phyloP scores from a whole-genome alignment of 2,888 invertebrate species.

The Yponomeuta plumbellus region DNA sequence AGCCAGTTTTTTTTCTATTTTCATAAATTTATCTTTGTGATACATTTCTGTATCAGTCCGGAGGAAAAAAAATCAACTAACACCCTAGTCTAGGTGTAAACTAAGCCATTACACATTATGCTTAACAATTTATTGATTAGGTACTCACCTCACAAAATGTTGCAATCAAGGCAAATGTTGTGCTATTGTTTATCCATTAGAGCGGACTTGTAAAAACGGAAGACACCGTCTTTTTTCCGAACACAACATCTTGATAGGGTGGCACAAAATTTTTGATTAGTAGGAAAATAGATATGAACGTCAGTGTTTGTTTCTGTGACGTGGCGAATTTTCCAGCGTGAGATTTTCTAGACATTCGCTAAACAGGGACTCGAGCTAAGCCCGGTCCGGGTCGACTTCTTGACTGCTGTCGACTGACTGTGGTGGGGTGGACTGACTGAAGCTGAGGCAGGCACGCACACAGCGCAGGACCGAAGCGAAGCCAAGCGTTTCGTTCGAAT shows the following conservation, averaged over 20 bases:
- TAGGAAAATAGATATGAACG: conserved; percentile 15
- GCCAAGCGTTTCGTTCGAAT: no score
- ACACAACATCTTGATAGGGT: conserved; percentile 7
- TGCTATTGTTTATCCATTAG: conserved; percentile 4
- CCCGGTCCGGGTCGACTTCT: background rate
- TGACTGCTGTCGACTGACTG: background rate
- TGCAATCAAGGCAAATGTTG: conserved; percentile 5
- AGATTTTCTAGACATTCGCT: conserved; percentile 14
- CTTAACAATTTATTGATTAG: background rate
- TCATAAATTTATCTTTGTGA: no score
- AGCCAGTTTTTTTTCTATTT: no score
- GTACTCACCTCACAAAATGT: conserved; percentile 6
- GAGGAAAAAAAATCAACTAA: no score
- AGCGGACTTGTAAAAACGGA: conserved; percentile 13
- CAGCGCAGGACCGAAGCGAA: no score
- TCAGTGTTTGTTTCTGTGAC: background rate
- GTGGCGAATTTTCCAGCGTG: conserved; percentile 10
- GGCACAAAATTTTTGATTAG: background rate
- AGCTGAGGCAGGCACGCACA: background rate
- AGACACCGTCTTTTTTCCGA: conserved; percentile 11
- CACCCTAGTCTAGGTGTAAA: no score
- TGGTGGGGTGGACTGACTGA: background rate
- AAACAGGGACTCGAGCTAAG: conserved; percentile 13
- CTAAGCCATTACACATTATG: no score
- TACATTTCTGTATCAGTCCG: no score